Evolutionary conservation across 2,113 vertebrate genomes (phyloP), one percentile per base, ranked within the genome.

Genomic region (Petroica traversi): DNA sequence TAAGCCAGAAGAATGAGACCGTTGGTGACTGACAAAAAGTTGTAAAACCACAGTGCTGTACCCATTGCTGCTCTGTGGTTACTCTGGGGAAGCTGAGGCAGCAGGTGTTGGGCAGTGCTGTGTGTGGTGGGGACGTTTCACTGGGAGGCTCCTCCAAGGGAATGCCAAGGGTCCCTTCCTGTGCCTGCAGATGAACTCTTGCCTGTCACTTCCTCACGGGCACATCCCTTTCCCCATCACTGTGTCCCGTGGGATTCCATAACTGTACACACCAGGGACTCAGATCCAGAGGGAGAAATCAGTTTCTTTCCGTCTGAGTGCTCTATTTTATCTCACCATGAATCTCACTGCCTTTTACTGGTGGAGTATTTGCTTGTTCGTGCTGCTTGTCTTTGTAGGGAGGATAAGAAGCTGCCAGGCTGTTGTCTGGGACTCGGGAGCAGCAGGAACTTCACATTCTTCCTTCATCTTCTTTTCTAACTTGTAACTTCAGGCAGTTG

Each of bases 171-270:
- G 34, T 72, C 41, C 34, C 25, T 26, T 69, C 41, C 29, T 59
- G 48, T 84, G 49, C 40, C 8, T 23, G 58, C 84, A 73, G 43
- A 29, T 94, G 4, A 55, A 51, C 89, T 61, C 48, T 26, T 61
- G 40, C 2, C 0, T 79, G 0, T 38, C 9, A 0, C 40, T 46
- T 51, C 67, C 79, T 72, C 19, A 40, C 23, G 63, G 57, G 40
- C 75, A 88, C 67, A 23, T 72, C 62, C 28, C 8, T n/a, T 34
- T 72, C 36, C 31, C 25, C 23, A 8, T 64, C 72, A 7, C 59
- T 19, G 0, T 31, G 8, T 72, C 2, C 2, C 22, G 2, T 51
- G 64, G 31, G 51, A 33, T 86, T 57, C 12, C 3, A 9, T 20
- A 7, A 6, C 68, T 52, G 2, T 0, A 11, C 8, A 24, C 15